Conservation (phyloP, 2,888 invertebrate species). For the Mimas tiliae region DNA sequence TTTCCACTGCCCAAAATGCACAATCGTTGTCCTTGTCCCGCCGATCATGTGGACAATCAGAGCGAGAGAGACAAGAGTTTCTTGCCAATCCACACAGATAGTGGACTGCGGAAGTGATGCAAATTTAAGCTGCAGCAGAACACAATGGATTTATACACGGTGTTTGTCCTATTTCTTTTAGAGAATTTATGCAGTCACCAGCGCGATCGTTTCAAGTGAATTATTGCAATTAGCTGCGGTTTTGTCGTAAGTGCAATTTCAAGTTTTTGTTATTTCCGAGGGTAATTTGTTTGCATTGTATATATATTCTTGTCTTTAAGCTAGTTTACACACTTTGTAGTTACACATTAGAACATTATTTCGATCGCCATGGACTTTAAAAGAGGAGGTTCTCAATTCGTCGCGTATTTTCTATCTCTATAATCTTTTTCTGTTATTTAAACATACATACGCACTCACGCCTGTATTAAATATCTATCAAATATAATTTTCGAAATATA, state of each 20-base stretch:
- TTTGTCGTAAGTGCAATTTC: slow-evolving; percentile 13
- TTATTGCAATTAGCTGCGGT: slow-evolving; percentile 30
- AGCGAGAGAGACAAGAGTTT: not conserved
- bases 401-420: no score
- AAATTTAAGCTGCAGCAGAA: slow-evolving; percentile 44
- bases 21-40: slow-evolving; percentile 26
- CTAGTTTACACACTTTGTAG: no score
- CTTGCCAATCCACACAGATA: slow-evolving; percentile 30
- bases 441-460: no score
- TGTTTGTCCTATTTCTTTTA: slow-evolving; percentile 46
- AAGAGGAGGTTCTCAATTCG: no score
- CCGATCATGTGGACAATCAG: not conserved
- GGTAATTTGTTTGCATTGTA: slow-evolving; percentile 28
- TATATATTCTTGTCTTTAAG: no score
- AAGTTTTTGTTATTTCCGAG: no score
- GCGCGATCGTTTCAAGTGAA: slow-evolving; percentile 35
- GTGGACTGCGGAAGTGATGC: slow-evolving; percentile 40
- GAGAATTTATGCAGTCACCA: slow-evolving; percentile 39
- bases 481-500: no score
- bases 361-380: no score
- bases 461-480: no score
- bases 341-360: no score
- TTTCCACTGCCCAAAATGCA: slow-evolving; percentile 34
- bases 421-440: no score
- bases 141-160: slow-evolving; percentile 45